These are phyloP conservation scores for Aporrectodea caliginosa DNA, from an alignment of 1,140 invertebrate species.

Conservation along the genomic window DNA sequence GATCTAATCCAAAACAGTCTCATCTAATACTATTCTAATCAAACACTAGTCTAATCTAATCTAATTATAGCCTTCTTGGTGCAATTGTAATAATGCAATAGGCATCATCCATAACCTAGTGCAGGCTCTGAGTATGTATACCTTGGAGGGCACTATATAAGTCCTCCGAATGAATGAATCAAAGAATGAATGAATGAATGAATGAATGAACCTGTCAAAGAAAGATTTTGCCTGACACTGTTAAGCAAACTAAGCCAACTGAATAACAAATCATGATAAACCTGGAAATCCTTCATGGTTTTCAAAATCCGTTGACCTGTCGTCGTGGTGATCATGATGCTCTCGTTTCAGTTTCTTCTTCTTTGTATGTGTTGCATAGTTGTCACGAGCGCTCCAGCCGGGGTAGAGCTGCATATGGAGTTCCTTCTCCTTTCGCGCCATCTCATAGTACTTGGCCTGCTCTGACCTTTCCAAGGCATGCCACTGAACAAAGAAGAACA, in stretches of 20 bases:
- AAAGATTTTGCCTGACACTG: too few species aligned
- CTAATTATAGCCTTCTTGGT: too few species aligned
- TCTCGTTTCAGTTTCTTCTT: slow-evolving; percentile 74
- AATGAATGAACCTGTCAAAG: too few species aligned
- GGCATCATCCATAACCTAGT: background rate
- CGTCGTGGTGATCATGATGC: background rate
- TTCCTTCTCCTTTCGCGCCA: slow-evolving; percentile 95
- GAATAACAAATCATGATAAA: background rate
- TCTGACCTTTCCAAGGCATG: slow-evolving; percentile 97
- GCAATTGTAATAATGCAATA: too few species aligned
- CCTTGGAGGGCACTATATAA: background rate
- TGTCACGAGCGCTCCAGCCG: slow-evolving; percentile 98
- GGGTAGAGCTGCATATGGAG: slow-evolving; percentile 98
- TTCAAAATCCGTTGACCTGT: background rate
- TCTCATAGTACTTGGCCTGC: slow-evolving; percentile 99
- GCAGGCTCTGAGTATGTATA: background rate
- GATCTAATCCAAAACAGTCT: too few species aligned
- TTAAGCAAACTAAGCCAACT: background rate
- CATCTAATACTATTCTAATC: too few species aligned
- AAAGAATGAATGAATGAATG: too few species aligned
- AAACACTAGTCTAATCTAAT: too few species aligned
- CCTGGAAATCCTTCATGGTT: background rate
- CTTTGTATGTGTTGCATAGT: slow-evolving; percentile 90
- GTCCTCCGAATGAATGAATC: too few species aligned
- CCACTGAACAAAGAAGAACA: slow-evolving; percentile 68